Conservation (phyloP, 2,797 vertebrate genomes). For the Zalophus californianus region DNA sequence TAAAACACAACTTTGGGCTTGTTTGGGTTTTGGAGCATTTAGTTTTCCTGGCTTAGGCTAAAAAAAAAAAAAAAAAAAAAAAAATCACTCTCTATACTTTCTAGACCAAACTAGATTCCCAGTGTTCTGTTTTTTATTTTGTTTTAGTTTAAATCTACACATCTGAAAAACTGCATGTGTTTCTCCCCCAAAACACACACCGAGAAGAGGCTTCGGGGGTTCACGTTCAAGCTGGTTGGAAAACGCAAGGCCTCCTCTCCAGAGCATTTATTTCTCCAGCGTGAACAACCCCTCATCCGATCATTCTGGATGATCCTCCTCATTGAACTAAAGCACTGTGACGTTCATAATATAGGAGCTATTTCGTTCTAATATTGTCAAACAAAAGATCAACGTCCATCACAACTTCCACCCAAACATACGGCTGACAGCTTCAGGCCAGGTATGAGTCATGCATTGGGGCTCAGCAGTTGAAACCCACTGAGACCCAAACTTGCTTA, state of each 20-base stretch:
- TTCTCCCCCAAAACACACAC: not conserved
- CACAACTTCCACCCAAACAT: fast-evolving
- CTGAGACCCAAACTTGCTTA: not conserved
- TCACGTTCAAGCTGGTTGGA: fast-evolving
- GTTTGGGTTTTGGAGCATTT: not conserved
- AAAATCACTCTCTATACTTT: not conserved
- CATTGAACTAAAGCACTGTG: no score
- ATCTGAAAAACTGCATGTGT: not conserved
- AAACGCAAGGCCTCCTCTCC: not conserved
- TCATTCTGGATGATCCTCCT: not conserved
- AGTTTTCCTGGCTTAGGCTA: not conserved
- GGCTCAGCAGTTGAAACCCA: not conserved
- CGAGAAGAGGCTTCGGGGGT: no score
- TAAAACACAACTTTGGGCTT: not conserved
- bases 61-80: not conserved
- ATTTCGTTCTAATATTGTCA: not conserved
- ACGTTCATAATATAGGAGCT: not conserved
- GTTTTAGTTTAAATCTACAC: no score
- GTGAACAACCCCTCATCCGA: no score
- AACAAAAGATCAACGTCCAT: not conserved
- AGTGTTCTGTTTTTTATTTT: not conserved
- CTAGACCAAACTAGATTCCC: not conserved
- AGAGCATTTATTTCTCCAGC: fast-evolving
- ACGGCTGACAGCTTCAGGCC: not conserved
- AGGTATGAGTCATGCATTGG: not conserved